Percentiles rank a stretch among this genome's conserved stretches.
phyloP scores from a whole-genome alignment of 2,888 invertebrate species.

The Diloba caeruleocephala region DNA sequence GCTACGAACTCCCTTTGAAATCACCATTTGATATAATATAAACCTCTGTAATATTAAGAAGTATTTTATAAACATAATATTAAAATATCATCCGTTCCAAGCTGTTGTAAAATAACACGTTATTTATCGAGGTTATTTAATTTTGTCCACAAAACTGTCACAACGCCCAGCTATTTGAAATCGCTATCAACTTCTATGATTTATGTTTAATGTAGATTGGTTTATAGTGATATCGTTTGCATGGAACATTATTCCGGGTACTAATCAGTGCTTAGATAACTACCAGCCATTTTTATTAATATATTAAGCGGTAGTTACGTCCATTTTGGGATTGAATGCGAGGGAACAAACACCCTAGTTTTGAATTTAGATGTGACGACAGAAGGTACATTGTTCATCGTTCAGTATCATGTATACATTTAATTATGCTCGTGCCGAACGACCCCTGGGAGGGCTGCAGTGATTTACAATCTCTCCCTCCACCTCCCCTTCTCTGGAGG shows the following conservation, averaged over 20 bases:
- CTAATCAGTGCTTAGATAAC: constrained; percentile 17
- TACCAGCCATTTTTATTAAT: constrained; percentile 21
- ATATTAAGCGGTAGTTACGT: constrained; percentile 12
- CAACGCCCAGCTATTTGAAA: constrained; percentile 1
- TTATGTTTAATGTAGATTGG: constrained; percentile 31
- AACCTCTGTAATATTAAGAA: neutral
- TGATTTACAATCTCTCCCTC: too few species aligned
- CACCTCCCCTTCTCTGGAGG: too few species aligned
- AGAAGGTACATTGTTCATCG: too few species aligned
- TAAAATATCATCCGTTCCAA: too few species aligned
- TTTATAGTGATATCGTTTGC: constrained; percentile 20
- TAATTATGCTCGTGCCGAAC: too few species aligned
- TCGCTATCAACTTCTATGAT: constrained; percentile 13
- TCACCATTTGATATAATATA: neutral
- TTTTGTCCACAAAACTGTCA: constrained; percentile 7
- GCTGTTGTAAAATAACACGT: neutral
- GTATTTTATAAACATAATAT: too few species aligned
- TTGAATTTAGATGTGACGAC: too few species aligned
- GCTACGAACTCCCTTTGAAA: neutral
- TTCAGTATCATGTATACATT: too few species aligned
- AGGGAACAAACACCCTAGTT: too few species aligned
- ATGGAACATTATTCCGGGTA: constrained; percentile 4
- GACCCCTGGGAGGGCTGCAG: too few species aligned
- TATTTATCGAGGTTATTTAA: constrained; percentile 10
- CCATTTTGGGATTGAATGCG: neutral